Conservation (phyloP, 2,797 vertebrate species). For the Euphonia xanthogaster region DNA sequence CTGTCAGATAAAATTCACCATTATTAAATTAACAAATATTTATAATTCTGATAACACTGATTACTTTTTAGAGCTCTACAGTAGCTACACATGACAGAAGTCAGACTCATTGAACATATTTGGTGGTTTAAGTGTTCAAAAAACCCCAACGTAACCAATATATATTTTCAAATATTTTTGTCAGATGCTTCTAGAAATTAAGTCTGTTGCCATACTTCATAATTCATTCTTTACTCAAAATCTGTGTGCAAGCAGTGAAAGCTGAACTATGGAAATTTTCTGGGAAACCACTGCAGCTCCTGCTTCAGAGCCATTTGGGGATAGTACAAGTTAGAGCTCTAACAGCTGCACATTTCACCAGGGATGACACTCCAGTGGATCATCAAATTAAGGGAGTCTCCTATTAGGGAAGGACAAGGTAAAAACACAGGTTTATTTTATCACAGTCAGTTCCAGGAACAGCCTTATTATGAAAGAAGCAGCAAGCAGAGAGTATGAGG, state of each 20-base stretch:
- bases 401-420: neutral
- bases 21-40: neutral
- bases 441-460: neutral
- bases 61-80: neutral
- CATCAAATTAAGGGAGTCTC: neutral
- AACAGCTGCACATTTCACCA: neutral
- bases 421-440: neutral
- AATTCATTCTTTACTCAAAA: neutral
- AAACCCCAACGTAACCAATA: accelerated
- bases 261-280: neutral
- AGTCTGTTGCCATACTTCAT: neutral
- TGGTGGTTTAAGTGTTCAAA: neutral
- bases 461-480: neutral
- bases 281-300: neutral
- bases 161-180: neutral
- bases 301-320: neutral
- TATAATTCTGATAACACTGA: neutral
- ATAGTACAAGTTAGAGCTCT: neutral
- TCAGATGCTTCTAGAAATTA: neutral
- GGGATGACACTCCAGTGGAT: neutral
- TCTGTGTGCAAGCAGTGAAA: neutral
- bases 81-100: neutral
- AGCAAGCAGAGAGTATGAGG: neutral
- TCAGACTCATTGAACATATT: neutral
- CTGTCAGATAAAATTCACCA: neutral